Percentiles rank a stretch among this genome's conserved stretches.
phyloP scores from a whole-genome alignment of 2,888 invertebrate species.

The Imbricaverruca yamaguchii region DNA sequence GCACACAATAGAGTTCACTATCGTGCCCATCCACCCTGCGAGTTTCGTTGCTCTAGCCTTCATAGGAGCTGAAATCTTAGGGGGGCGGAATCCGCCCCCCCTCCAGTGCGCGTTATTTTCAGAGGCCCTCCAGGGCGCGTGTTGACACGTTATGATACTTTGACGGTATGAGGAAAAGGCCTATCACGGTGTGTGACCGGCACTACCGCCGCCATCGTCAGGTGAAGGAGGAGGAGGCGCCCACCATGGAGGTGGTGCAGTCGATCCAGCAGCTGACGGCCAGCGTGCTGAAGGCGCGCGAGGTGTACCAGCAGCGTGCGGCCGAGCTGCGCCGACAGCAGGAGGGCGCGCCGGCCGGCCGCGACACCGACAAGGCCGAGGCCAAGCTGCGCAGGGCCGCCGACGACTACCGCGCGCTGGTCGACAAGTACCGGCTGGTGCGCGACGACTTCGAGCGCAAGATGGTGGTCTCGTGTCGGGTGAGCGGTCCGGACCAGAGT shows the following conservation, averaged over 20 bases:
- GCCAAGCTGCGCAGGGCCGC: constrained; percentile 84
- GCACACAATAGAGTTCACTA: no score
- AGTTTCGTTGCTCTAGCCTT: no score
- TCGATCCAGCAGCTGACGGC: constrained; percentile 81
- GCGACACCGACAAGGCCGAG: constrained; percentile 90
- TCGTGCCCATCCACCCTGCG: no score
- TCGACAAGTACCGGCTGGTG: constrained; percentile 85
- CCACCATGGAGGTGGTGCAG: constrained; percentile 77
- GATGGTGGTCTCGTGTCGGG: constrained; percentile 85
- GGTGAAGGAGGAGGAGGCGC: constrained; percentile 90
- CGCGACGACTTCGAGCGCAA: constrained; percentile 92
- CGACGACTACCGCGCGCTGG: constrained; percentile 83
- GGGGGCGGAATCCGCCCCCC: no score
- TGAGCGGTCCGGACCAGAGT: constrained; percentile 39
- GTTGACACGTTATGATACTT: no score
- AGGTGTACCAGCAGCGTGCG: constrained; percentile 64
- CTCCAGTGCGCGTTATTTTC: no score
- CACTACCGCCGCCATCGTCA: constrained; percentile 37
- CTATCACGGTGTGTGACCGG: background rate
- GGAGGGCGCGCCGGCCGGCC: constrained; percentile 80
- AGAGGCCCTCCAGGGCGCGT: no score
- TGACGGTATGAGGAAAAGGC: no score
- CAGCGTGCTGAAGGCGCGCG: constrained; percentile 83
- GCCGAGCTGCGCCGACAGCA: constrained; percentile 80
- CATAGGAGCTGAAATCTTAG: no score